Conservation (phyloP, 53 echinoderm and acorn worm genomes). For the Luidia sarsii region DNA sequence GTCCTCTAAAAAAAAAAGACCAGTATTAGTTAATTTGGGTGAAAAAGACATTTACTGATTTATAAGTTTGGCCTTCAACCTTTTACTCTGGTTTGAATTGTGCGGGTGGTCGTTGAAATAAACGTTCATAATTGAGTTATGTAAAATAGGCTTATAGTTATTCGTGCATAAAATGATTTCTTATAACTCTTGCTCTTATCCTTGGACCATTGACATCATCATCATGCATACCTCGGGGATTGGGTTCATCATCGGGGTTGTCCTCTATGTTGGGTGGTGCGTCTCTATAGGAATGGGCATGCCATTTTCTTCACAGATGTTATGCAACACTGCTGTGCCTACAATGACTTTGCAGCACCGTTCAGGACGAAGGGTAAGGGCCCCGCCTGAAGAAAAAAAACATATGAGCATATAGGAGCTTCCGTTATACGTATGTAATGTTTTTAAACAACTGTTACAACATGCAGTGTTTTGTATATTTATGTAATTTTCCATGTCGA, state of each 20-base stretch:
- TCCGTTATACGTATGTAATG: too few species aligned
- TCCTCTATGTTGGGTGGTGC: constrained; percentile 1
- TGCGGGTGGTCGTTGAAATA: neutral
- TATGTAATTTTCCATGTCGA: neutral
- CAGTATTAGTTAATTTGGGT: too few species aligned
- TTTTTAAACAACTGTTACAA: too few species aligned
- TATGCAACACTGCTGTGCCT: constrained; percentile 24
- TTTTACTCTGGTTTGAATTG: too few species aligned
- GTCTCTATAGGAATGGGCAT: constrained; percentile 13
- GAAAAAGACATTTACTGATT: too few species aligned
- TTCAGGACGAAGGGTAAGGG: constrained; percentile 11
- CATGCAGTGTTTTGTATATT: too few species aligned
- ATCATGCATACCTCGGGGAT: neutral
- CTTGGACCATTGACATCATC: neutral
- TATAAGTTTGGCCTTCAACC: too few species aligned
- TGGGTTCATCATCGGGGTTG: neutral
- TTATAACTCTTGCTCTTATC: constrained; percentile 9
- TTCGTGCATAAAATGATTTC: constrained; percentile 5
- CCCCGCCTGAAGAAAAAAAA: neutral
- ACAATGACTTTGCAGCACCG: constrained; percentile 25
- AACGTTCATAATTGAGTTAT: neutral
- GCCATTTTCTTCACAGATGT: constrained; percentile 20
- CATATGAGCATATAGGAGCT: too few species aligned
- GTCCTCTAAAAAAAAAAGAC: too few species aligned
- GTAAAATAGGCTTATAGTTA: constrained; percentile 12